Evolutionary conservation across 1,140 invertebrate species (phyloP), one percentile per base, ranked within the genome.

Genomic region (Diorhabda carinulata): DNA sequence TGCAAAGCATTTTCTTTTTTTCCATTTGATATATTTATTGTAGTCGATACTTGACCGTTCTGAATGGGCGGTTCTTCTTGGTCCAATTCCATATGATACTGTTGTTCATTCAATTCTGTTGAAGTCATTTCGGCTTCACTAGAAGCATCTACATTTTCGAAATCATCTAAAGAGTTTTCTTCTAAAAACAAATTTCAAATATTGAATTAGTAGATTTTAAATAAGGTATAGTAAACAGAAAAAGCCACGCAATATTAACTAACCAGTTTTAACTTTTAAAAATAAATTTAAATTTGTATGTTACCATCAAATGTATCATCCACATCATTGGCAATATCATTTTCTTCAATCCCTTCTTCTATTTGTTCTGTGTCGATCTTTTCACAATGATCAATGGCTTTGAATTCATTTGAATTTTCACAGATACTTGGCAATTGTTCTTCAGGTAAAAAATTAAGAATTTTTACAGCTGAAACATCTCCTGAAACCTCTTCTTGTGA

Each of bases 1-100:
- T 67, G 65, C 9, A 67, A 60, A 44, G 59, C 47, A 8, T 6
- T 52, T 52, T 6, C 6, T 52, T n/a, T n/a, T n/a, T 52, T 52
- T 52, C n/a, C n/a, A 52, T 4, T 52, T 6, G 47, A 52, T 2
- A 52, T 52, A 52, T 52, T 52, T 52, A 52, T 52, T 52, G 47
- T 52, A 52, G 47, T 52, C n/a, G 47, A 52, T n/a, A 52, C 47
- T 52, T 52, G 47, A 52, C 47, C 47, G n/a, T 52, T 52, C 47
- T 52, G 47, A 4, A 52, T 52, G n/a, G 47, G 47, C 4, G 47
- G 3, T 52, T 52, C 47, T 52, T 52, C 47, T n/a, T 52, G 47
- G 6, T 3, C 47, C 2, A 52, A 8, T 52, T 52, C 47, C n/a
- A 8, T n/a, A 52, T 52, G 6, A n/a, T 52, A 6, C n/a, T 52